Evolutionary conservation across 53 echinoderm and acorn worm species (phyloP).

Genomic region (Mesocentrotus franciscanus): DNA sequence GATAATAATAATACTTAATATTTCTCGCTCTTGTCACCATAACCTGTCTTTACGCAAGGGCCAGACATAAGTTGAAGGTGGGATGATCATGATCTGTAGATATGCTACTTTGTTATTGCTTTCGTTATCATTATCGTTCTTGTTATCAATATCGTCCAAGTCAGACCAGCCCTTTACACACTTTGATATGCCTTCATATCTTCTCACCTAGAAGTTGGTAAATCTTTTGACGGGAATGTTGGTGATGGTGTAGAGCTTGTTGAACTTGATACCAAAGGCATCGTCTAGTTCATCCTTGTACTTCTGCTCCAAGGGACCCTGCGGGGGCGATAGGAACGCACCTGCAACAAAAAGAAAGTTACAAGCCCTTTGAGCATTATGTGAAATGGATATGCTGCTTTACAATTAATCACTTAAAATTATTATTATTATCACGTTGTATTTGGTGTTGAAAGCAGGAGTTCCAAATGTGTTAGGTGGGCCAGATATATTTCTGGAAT

Average conservation of each 20-base stretch:
- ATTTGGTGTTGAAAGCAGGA: background rate
- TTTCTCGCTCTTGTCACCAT: too few relatives aligned
- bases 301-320: constrained; percentile 77
- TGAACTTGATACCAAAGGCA: constrained; percentile 82
- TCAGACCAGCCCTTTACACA: too few relatives aligned
- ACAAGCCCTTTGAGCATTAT: too few relatives aligned
- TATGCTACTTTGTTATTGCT: too few relatives aligned
- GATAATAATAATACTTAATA: too few relatives aligned
- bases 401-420: background rate
- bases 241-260: constrained; percentile 85
- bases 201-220: constrained; percentile 82
- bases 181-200: constrained; percentile 49
- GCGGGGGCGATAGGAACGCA: constrained; percentile 84
- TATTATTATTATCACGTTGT: background rate
- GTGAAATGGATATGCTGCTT: too few relatives aligned
- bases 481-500: background rate
- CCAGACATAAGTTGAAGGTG: too few relatives aligned
- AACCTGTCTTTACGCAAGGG: too few relatives aligned
- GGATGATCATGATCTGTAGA: too few relatives aligned
- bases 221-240: constrained; percentile 92
- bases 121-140: too few relatives aligned
- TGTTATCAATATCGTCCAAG: too few relatives aligned
- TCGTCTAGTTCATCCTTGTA: constrained; percentile 85
- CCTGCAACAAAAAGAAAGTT: constrained; percentile 54
- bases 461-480: background rate